Evolutionary conservation across 92 coral and sea anemone genomes (phyloP).

Genomic region (Bergia puertoricense): DNA sequence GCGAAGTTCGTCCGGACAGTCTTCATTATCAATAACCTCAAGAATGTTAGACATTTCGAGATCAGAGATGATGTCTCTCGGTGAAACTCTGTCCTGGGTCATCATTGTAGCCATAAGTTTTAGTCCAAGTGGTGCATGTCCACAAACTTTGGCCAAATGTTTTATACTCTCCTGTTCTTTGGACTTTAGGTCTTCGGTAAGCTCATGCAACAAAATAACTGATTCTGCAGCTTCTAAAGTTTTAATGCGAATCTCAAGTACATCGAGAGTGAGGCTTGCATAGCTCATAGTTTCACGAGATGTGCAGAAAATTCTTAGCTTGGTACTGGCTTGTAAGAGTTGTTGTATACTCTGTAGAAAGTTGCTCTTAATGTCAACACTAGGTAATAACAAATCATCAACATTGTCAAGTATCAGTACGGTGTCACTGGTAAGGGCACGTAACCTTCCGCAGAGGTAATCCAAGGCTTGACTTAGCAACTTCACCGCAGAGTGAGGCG

Average conservation of each 20-base stretch:
- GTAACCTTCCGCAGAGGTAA: background rate
- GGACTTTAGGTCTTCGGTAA: background rate
- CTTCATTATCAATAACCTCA: too few relatives aligned
- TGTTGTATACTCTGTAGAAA: too few relatives aligned
- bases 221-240: background rate
- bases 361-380: too few relatives aligned
- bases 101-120: background rate
- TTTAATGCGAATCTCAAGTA: background rate
- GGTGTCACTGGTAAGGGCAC: background rate
- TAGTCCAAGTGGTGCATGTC: background rate
- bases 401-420: background rate
- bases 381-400: background rate
- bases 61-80: too few relatives aligned
- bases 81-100: background rate
- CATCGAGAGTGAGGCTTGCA: background rate
- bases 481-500: too few relatives aligned
- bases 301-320: background rate
- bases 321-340: background rate
- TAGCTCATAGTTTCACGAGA: background rate
- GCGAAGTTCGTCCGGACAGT: too few relatives aligned
- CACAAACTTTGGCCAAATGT: background rate
- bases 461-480: too few relatives aligned
- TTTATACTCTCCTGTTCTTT: background rate
- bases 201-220: background rate
- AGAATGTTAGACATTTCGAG: too few relatives aligned